These are phyloP conservation scores for Notodonta ziczac DNA, from an alignment of 2,888 invertebrate species.

Conservation along the genomic window DNA sequence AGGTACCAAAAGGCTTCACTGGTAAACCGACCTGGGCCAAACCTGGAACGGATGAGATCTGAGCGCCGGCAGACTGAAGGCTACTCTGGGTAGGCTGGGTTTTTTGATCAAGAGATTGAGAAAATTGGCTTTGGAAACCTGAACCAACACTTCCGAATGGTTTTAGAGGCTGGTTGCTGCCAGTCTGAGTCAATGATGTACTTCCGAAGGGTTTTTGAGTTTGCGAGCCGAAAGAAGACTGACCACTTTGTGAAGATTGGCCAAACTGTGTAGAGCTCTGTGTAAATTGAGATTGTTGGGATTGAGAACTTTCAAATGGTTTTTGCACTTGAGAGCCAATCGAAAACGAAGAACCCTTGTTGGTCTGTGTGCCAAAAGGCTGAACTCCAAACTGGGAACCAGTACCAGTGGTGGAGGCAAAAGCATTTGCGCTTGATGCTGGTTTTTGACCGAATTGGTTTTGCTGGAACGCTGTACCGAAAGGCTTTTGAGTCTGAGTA, in stretches of 20 bases:
- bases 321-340: constrained; percentile 15
- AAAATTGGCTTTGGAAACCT: constrained; percentile 25
- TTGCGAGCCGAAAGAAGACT: constrained; percentile 31
- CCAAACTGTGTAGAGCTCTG: constrained; percentile 19
- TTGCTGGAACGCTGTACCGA: constrained; percentile 3
- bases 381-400: constrained; percentile 12
- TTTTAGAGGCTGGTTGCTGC: constrained; percentile 23
- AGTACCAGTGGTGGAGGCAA: constrained; percentile 14
- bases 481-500: constrained; percentile 6
- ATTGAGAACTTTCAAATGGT: constrained; percentile 16
- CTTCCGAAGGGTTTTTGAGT: constrained; percentile 25
- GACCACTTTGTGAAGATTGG: constrained; percentile 18
- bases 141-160: constrained; percentile 20
- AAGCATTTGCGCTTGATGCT: constrained; percentile 15
- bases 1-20: background rate
- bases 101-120: constrained; percentile 15
- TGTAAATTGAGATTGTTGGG: constrained; percentile 21
- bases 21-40: background rate
- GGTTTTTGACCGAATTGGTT: constrained; percentile 12
- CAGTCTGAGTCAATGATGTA: constrained; percentile 18
- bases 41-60: constrained; percentile 3
- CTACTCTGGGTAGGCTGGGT: constrained; percentile 11
- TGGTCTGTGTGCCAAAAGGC: constrained; percentile 17
- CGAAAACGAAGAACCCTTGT: constrained; percentile 19
- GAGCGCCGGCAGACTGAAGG: constrained; percentile 6